phyloP scores from a whole-genome alignment of 2,888 invertebrate genomes.

The Carcina quercana region DNA sequence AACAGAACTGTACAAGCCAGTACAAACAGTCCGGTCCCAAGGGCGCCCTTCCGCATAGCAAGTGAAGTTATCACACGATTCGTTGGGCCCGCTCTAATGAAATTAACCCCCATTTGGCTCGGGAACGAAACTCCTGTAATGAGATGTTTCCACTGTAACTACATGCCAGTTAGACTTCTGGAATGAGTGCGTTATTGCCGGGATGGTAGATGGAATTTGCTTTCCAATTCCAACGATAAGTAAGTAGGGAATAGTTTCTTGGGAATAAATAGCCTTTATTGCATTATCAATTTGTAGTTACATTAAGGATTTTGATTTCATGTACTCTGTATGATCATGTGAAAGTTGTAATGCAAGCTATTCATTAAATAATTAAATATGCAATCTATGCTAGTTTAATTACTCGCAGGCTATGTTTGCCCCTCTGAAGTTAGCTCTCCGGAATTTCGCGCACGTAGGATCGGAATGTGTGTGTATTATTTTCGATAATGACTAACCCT shows the following conservation, averaged over 20 bases:
- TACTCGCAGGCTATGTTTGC: too few species aligned
- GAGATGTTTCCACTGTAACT: constrained; percentile 39
- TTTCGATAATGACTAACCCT: too few species aligned
- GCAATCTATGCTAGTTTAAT: too few species aligned
- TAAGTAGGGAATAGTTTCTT: too few species aligned
- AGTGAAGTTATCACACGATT: constrained; percentile 72
- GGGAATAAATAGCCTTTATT: too few species aligned
- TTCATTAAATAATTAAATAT: too few species aligned
- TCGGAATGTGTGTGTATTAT: too few species aligned
- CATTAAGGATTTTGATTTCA: not conserved
- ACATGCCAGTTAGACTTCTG: constrained; percentile 40
- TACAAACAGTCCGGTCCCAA: constrained; percentile 43
- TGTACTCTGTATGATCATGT: not conserved
- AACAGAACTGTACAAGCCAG: constrained; percentile 35
- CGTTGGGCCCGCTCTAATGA: constrained; percentile 69
- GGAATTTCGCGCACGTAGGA: too few species aligned
- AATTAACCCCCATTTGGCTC: constrained; percentile 64
- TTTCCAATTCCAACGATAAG: not conserved
- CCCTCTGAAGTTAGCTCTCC: too few species aligned
- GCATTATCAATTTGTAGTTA: not conserved
- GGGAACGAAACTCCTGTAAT: constrained; percentile 43
- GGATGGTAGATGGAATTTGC: constrained; percentile 3
- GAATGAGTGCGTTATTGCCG: constrained; percentile 26
- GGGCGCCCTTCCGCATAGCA: constrained; percentile 58
- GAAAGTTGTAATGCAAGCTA: not conserved